phyloP scores from a whole-genome alignment of 2,113 vertebrate species.

The Todiramphus saurophagus region DNA sequence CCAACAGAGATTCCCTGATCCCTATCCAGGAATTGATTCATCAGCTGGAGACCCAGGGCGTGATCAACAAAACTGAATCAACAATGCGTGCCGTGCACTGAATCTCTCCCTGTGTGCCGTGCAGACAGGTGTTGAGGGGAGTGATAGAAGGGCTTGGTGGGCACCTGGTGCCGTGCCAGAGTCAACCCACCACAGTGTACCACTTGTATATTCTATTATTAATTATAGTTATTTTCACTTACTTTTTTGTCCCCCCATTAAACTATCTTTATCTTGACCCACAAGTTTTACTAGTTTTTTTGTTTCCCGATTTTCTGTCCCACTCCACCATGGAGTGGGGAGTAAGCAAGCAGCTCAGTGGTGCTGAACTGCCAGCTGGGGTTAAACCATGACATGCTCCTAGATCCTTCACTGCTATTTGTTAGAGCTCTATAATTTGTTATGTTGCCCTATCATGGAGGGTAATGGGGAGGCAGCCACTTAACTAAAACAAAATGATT shows the following conservation, averaged over 20 bases:
- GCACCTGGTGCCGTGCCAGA: no score
- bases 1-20: no score
- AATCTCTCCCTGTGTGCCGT: no score
- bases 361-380: neutral
- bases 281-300: neutral
- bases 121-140: no score
- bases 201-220: neutral
- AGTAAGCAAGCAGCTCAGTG: neutral
- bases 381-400: neutral
- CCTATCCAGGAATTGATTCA: no score
- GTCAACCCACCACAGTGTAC: no score
- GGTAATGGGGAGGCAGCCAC: slow-evolving; percentile 71
- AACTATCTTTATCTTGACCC: neutral
- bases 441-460: slow-evolving; percentile 62
- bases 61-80: no score
- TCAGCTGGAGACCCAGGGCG: no score
- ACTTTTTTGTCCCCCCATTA: neutral
- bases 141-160: no score
- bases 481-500: slow-evolving; percentile 73
- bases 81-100: no score
- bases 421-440: slow-evolving; percentile 74
- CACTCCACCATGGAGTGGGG: neutral
- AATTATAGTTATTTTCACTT: neutral
- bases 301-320: neutral
- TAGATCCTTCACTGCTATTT: slow-evolving; percentile 65